These are phyloP conservation scores for Alloscopus bannaensis DNA, from an alignment of 2,888 invertebrate genomes.

Conservation along the genomic window DNA sequence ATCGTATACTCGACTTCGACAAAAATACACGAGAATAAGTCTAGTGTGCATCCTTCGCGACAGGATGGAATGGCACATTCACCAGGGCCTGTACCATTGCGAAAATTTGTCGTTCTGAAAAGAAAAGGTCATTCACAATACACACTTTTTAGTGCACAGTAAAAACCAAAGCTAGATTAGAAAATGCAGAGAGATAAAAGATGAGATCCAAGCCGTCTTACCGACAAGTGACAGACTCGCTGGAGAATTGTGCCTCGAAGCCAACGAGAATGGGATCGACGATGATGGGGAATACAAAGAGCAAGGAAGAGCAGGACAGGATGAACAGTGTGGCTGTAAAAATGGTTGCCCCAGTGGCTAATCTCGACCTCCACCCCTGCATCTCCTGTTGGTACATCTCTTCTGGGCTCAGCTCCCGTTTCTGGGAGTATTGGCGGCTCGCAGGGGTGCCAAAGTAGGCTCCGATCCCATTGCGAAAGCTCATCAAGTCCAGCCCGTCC, in stretches of 20 bases:
- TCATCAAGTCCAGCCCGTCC: constrained; percentile 38
- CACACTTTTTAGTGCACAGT: no score
- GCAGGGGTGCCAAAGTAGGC: constrained; percentile 45
- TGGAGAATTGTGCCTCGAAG: constrained; percentile 69
- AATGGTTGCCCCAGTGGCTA: constrained; percentile 84
- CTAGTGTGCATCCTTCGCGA: constrained; percentile 88
- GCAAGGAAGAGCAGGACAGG: constrained; percentile 83
- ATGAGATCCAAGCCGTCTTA: constrained; percentile 43
- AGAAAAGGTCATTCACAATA: constrained; percentile 20
- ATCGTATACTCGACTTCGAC: constrained; percentile 80
- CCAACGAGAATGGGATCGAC: constrained; percentile 78
- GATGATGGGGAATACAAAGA: constrained; percentile 85
- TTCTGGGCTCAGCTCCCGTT: constrained; percentile 40
- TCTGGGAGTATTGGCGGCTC: constrained; percentile 10
- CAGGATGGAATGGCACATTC: constrained; percentile 89
- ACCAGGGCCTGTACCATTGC: constrained; percentile 79
- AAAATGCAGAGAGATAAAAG: no score
- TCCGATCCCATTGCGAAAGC: constrained; percentile 46
- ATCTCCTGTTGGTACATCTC: constrained; percentile 72
- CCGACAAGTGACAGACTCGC: constrained; percentile 69
- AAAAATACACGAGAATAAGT: constrained; percentile 83
- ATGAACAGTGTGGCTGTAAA: constrained; percentile 83
- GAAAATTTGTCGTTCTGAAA: constrained; percentile 67
- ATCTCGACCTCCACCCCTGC: constrained; percentile 82
- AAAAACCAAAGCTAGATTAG: no score